These are phyloP conservation scores for Hirtodrosophila histrioides DNA, from an alignment of 2,888 invertebrate genomes.

Conservation along the genomic window DNA sequence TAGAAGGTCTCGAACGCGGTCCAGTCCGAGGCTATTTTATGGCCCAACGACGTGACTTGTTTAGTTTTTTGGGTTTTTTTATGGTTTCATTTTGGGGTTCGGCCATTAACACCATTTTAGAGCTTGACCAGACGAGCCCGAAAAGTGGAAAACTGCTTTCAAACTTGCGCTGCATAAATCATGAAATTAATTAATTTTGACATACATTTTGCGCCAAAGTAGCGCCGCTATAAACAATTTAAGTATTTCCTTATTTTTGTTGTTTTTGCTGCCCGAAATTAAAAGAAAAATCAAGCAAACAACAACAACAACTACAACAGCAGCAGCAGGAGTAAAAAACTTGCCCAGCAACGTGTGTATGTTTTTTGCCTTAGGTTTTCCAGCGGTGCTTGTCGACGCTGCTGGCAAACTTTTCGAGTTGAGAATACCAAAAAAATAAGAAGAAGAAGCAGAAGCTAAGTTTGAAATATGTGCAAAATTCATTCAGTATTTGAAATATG, in stretches of 20 bases:
- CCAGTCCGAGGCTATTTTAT: conserved; percentile 59
- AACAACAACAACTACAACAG: conserved; percentile 37
- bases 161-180: conserved; percentile 80
- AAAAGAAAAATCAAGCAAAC: conserved; percentile 68
- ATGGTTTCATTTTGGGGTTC: too few relatives aligned
- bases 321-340: conserved; percentile 39
- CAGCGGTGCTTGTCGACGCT: conserved; percentile 18
- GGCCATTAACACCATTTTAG: conserved; percentile 61
- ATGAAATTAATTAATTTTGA: conserved; percentile 85
- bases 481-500: conserved; percentile 80
- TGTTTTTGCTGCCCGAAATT: conserved; percentile 56
- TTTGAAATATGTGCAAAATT: conserved; percentile 81
- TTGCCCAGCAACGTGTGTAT: conserved; percentile 40
- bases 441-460: conserved; percentile 53
- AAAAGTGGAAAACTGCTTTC: conserved; percentile 22
- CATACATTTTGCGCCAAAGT: conserved; percentile 78
- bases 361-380: conserved; percentile 15
- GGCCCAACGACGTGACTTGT: conserved; percentile 71
- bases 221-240: conserved; percentile 72
- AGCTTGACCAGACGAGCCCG: conserved; percentile 47
- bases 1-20: conserved; percentile 32
- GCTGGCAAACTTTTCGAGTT: conserved; percentile 54
- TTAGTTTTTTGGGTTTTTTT: conserved; percentile 23
- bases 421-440: conserved; percentile 23
- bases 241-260: conserved; percentile 43